phyloP scores from a whole-genome alignment of 1,140 invertebrate species.

The Steinernema feltiae region DNA sequence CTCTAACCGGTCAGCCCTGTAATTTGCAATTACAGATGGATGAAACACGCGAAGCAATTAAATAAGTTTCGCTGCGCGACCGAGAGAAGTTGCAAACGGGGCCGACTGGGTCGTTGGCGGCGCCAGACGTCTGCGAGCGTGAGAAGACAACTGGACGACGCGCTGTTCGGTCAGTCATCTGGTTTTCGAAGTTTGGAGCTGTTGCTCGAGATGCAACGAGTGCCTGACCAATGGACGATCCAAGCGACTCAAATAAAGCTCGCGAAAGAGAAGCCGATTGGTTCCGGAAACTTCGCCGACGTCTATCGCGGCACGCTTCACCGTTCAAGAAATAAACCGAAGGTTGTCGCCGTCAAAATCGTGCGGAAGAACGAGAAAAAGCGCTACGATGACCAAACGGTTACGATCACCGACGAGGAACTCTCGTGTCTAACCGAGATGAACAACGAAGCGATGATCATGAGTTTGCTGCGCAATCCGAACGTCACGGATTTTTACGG shows the following conservation, averaged over 20 bases:
- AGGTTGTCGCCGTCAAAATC: neutral
- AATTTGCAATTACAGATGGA: too few species aligned
- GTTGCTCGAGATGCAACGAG: neutral
- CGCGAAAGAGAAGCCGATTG: constrained; percentile 12
- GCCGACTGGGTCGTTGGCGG: too few species aligned
- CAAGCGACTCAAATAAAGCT: neutral
- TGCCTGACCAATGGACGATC: neutral
- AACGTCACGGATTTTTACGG: constrained; percentile 15
- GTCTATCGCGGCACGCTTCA: constrained; percentile 22
- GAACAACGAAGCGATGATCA: constrained; percentile 27
- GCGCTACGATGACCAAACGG: constrained; percentile 2
- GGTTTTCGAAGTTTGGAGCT: too few species aligned
- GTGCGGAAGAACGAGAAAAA: constrained; percentile 4
- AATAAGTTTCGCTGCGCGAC: too few species aligned
- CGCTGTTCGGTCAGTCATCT: too few species aligned
- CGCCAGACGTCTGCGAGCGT: too few species aligned
- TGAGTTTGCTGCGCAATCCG: constrained; percentile 17
- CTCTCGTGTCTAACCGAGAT: neutral
- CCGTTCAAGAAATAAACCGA: neutral
- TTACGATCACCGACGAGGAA: neutral
- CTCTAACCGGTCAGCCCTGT: too few species aligned
- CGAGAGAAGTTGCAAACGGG: too few species aligned
- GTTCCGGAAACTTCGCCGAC: constrained; percentile 32
- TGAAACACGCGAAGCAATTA: too few species aligned
- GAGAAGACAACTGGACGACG: too few species aligned